These are phyloP conservation scores for Alosa sapidissima DNA, from an alignment of 2,797 vertebrate genomes.

Conservation along the genomic window DNA sequence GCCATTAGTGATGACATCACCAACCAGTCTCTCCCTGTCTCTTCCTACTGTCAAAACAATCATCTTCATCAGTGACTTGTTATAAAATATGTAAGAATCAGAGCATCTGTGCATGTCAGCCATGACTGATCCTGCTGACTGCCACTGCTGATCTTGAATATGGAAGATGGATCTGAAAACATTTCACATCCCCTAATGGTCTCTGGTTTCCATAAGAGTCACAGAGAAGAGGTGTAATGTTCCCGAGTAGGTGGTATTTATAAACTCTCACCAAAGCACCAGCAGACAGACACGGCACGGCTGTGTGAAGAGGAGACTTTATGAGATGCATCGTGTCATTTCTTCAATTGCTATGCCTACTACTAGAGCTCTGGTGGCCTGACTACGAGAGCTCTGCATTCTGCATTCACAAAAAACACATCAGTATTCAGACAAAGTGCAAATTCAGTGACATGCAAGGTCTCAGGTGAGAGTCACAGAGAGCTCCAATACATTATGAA, in stretches of 20 bases:
- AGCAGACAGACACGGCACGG: neutral
- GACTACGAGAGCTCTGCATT: neutral
- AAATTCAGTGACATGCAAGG: neutral
- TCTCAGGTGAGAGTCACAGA: neutral
- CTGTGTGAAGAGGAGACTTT: neutral
- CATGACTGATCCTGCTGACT: neutral
- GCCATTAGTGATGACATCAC: slow-evolving; percentile 26
- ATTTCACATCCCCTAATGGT: neutral
- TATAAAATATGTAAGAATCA: neutral
- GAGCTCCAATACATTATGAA: neutral
- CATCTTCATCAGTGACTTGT: neutral
- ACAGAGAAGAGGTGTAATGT: neutral
- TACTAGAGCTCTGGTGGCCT: too few species aligned
- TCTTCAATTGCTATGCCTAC: too few species aligned
- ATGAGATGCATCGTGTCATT: too few species aligned
- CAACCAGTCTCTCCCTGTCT: too few species aligned
- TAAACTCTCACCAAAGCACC: neutral
- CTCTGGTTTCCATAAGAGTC: neutral
- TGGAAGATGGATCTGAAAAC: neutral
- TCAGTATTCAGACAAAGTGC: neutral
- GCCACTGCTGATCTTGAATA: neutral
- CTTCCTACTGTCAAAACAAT: neutral
- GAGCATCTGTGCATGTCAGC: neutral
- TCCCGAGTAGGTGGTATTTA: neutral
- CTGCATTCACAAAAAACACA: neutral